Base-by-base conservation (phyloP, 2,797 vertebrate genomes). In the Craterocephalus amniculus region DNA sequence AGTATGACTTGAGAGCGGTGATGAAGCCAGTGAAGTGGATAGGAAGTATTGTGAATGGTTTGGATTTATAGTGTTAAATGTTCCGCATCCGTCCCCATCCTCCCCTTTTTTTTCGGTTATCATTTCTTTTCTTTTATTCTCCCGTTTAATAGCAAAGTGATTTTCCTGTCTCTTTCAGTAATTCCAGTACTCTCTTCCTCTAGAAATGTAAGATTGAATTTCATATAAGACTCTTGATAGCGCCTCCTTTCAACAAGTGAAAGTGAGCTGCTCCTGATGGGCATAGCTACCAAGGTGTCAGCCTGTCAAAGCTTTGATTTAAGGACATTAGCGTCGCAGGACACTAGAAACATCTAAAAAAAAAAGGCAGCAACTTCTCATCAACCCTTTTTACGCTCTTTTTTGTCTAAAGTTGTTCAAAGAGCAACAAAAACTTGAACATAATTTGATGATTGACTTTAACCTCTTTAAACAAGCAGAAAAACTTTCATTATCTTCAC, bases 1-100 rank as follows among this genome's bases (percentile, higher is more conserved):
- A 48, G 81, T 87, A 83, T 77, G 83, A 84, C 74, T 86, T 31
- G 65, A 85, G 81, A 88, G 83, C 81, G 26, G 49, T 55, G 72
- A 81, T 88, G 75, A 74, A 89, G 74, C 79, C 78, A 83, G 74
- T 67, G 52, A 52, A 63, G 66, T 75, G 73, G 82, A 72, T 67
- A 70, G 63, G 74, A 82, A 83, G 71, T 56, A 11, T 45, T 61
- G 71, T 58, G 70, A 65, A 75, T 62, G 61, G 43, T 56, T 26
- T 26, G 55, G 78, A 54, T 88, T 87, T 86, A 90, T 81, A 80
- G 58, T 63, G 20, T 45, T 26, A 31, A 70, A 64, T 83, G 59
- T 67, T 83, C 74, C 16, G 1, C 58, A 22, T 62, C 55, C 29
- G 5, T 64, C 2, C 4, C 29, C n/a, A n/a, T 79, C 69, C 58